Evolutionary conservation across 2,888 invertebrate genomes (phyloP).

Genomic region (Meghimatium bilineatum): DNA sequence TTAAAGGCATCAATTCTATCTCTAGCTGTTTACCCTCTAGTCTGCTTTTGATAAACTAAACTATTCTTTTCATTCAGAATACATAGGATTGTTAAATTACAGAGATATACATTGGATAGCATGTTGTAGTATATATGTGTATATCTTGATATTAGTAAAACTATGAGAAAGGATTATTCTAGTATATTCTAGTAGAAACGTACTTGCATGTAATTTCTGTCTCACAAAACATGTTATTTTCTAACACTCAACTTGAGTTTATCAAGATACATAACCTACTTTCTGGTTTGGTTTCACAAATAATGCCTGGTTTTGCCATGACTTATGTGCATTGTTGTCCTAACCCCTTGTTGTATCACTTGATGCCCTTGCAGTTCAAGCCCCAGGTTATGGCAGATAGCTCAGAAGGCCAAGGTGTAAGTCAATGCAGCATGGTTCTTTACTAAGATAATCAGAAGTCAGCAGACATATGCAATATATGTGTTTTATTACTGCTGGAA

Average conservation of each 20-base stretch:
- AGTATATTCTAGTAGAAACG: no score
- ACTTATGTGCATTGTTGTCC: not conserved
- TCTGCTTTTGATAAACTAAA: no score
- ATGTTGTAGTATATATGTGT: no score
- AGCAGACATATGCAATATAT: not conserved
- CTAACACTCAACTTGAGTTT: not conserved
- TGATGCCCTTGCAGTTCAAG: slow-evolving; percentile 44
- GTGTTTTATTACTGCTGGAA: slow-evolving; percentile 18
- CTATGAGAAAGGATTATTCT: no score
- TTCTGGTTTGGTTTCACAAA: not conserved
- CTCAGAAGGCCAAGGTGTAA: slow-evolving; percentile 48
- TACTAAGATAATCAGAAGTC: not conserved
- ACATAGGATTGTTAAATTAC: no score
- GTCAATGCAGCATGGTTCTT: slow-evolving; percentile 30
- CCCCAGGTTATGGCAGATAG: slow-evolving; percentile 47
- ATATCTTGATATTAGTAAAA: no score
- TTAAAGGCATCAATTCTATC: no score
- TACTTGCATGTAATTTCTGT: no score
- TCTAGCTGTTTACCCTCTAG: no score
- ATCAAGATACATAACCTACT: not conserved
- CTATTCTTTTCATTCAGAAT: no score
- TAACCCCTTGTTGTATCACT: slow-evolving; percentile 28
- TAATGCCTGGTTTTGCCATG: not conserved
- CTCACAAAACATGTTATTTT: no score
- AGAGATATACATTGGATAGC: no score